Conservation (phyloP, 2,888 invertebrate genomes). For the Drosophila mulleri region DNA sequence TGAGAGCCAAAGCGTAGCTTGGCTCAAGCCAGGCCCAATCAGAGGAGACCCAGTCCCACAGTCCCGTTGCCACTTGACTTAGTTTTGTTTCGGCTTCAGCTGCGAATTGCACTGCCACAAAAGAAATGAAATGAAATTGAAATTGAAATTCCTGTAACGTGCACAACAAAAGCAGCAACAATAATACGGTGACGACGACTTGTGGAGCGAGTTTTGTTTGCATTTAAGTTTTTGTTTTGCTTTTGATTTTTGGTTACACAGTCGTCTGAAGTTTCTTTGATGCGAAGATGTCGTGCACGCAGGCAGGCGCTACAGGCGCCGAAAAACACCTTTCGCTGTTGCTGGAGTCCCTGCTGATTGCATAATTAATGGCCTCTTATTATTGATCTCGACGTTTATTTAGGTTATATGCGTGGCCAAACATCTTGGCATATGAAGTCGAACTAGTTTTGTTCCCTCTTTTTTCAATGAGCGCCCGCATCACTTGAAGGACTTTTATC, state of each 20-base stretch:
- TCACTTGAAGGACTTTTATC: constrained; percentile 34
- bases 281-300: constrained; percentile 57
- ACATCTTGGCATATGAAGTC: constrained; percentile 10
- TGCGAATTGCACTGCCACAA: constrained; percentile 10
- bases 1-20: constrained; percentile 44
- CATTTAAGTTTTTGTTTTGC: constrained; percentile 7
- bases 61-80: constrained; percentile 54
- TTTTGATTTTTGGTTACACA: constrained; percentile 27
- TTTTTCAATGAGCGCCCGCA: constrained; percentile 31
- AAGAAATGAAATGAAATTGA: constrained; percentile 59
- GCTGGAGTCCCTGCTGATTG: constrained; percentile 56
- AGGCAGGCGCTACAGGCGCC: constrained; percentile 43
- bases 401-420: constrained; percentile 64
- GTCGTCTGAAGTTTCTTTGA: constrained; percentile 23
- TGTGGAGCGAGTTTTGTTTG: constrained; percentile 24
- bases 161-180: constrained; percentile 51
- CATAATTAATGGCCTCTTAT: constrained; percentile 74
- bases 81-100: constrained; percentile 47
- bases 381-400: constrained; percentile 72
- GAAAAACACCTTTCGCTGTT: constrained; percentile 71
- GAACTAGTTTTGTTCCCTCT: constrained; percentile 46
- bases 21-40: constrained; percentile 11
- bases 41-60: constrained; percentile 1
- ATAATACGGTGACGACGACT: constrained; percentile 12
- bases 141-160: constrained; percentile 77